Base-by-base conservation (phyloP, 2,797 vertebrate species). In the Myotis findleyi region DNA sequence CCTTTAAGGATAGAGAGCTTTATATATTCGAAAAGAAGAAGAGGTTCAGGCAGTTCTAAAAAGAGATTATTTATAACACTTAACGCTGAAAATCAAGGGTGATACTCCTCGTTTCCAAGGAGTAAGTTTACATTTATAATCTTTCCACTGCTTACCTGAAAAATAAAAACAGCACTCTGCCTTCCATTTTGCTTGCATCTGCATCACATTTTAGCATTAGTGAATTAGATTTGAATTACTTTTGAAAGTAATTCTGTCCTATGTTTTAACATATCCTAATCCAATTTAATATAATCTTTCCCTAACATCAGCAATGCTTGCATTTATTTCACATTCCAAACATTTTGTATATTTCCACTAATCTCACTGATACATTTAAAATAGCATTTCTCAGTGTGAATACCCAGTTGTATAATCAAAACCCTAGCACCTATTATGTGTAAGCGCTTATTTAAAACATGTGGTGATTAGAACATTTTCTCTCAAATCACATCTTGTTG, bases 361-460 rank as follows among this genome's bases (percentile, higher is more conserved):
- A 76, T 36, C 23, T 94, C 83, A 55, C 17, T 57, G 72, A 85
- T 21, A 91, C 13, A 53, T 94, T 94, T 89, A 66, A 80, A 91
- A 49, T 7, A 71, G 80, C 18, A 96, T 91, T 92, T 98, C 93
- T 94, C 71, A 91, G 89, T 89, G 89, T 94, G 92, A 98, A 98
- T 95, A 93, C 95, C 80, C 96, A 98, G 89, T 85, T 96, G 38
- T 95, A 96, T 96, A 98, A 98, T 97, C 62, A 93, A 94, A 98
- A 97, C 85, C 66, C 94, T 81, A 95, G 89, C 96, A 98, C 95
- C 94, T 98, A 97, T 93, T 96, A 97, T 91, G 94, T 89, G 0
- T 11, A 93, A 98, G 93, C 94, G 92, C 94, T 97, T 98, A 98
- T 97, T 98, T 98, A 98, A 98, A 89, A 97, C 0, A 0, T 86